Conservation (phyloP, 2,888 invertebrate species). For the Chymomyza caudatula region DNA sequence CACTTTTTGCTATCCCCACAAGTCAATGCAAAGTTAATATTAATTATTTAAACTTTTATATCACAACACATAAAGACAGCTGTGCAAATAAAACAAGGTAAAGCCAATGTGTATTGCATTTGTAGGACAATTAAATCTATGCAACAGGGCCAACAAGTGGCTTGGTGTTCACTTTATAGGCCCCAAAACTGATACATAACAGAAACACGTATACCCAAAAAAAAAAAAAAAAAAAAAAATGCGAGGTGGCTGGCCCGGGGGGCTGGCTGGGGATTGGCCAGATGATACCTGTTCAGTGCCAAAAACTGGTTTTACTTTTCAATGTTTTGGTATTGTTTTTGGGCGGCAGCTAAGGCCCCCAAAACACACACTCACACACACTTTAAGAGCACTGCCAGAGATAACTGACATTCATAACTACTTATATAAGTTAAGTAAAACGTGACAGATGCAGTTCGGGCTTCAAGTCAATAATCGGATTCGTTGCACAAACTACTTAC, state of each 20-base stretch:
- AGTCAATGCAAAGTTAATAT: too few relatives aligned
- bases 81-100: too few relatives aligned
- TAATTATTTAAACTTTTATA: too few relatives aligned
- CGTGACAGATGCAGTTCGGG: neutral
- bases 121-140: too few relatives aligned
- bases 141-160: too few relatives aligned
- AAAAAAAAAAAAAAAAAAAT: too few relatives aligned
- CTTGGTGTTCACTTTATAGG: too few relatives aligned
- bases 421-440: neutral
- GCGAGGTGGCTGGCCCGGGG: too few relatives aligned
- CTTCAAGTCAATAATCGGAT: neutral
- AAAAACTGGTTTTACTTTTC: conserved; percentile 2
- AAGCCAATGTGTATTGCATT: neutral
- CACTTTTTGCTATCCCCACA: too few relatives aligned
- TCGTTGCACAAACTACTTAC: neutral
- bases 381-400: too few relatives aligned
- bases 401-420: neutral
- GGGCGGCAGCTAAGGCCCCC: neutral
- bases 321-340: neutral
- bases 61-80: too few relatives aligned
- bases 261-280: neutral
- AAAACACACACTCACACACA: neutral
- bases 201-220: neutral
- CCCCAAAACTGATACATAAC: neutral
- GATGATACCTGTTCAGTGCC: neutral